Conservation (phyloP, 2,797 vertebrate species). For the Pangasius krempfi region DNA sequence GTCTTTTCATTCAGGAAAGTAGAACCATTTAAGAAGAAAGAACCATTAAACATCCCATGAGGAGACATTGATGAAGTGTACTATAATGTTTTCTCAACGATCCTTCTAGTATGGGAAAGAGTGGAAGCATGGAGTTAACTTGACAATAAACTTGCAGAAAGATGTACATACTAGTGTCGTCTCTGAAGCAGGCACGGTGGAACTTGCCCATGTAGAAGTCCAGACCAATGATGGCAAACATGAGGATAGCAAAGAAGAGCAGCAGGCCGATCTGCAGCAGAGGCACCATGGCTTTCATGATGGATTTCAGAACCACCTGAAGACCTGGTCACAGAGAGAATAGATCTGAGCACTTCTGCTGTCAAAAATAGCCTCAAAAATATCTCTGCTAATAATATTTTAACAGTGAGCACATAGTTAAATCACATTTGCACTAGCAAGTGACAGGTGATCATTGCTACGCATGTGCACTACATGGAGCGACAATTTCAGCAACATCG, state of each 20-base stretch:
- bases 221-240: slow-evolving; percentile 96
- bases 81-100: no score
- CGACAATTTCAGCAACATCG: background rate
- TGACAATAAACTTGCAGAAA: background rate
- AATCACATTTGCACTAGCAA: background rate
- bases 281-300: slow-evolving; percentile 98
- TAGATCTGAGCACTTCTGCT: background rate
- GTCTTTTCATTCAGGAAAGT: background rate
- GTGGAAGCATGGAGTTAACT: background rate
- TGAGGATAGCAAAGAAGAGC: slow-evolving; percentile 96
- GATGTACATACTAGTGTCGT: slow-evolving; percentile 78
- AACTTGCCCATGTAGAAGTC: slow-evolving; percentile 98
- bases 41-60: background rate
- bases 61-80: background rate
- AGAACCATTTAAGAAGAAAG: background rate
- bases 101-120: background rate
- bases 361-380: background rate
- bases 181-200: slow-evolving; percentile 88
- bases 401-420: background rate
- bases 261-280: slow-evolving; percentile 94
- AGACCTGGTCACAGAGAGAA: slow-evolving; percentile 75
- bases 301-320: slow-evolving; percentile 98
- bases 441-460: background rate
- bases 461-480: background rate
- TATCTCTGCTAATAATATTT: background rate